Base-by-base conservation (phyloP, 2,797 vertebrate species). In the Mormyrops attenuatus region DNA sequence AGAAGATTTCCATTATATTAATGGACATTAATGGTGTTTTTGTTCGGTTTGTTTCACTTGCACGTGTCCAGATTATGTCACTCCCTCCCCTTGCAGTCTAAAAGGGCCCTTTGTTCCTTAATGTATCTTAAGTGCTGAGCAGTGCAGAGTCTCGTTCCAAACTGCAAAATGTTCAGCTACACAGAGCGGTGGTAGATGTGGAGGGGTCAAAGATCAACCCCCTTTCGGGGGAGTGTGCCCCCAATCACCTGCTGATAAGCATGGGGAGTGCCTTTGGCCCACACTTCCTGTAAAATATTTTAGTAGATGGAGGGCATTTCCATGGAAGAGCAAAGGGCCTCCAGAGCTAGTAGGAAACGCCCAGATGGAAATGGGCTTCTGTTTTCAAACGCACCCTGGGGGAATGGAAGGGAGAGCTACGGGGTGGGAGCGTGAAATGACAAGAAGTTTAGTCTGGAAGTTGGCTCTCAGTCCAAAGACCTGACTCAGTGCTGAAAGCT, bases 11-110 rank as follows among this genome's bases (percentile, higher is more conserved):
- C 82, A 44, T 55, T 85, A 20, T n/a, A 57, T 38, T 60, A 87
- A 87, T 87, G 85, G 85, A 57, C 53, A 34, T 55, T 38, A 60
- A 87, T 55, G 84, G 30, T 87, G 85, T 52, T 87, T 87, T 87
- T 55, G 50, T 55, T 87, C n/a, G 13, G 5, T 60, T 87, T 55
- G 11, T 34, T 34, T 55, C 22, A 13, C 5, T 38, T 55, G 13
- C 47, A 34, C 4, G 85, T 87, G 52, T 85, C 47, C 47, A 26
- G 85, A 87, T 87, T 38, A 17, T 30, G 49, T 41, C 5, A 3
- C 30, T 38, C 11, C 11, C 34, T 55, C 6, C 15, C n/a, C 38
- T n/a, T 85, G 20, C n/a, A 85, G 44, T 30, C 47, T 85, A 50
- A 85, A 85, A 11, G 82, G 47, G 47, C 22, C n/a, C 20, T 85